These are phyloP conservation scores for Peromyscus attwateri DNA, from an alignment of 2,797 vertebrate genomes.

Conservation along the genomic window DNA sequence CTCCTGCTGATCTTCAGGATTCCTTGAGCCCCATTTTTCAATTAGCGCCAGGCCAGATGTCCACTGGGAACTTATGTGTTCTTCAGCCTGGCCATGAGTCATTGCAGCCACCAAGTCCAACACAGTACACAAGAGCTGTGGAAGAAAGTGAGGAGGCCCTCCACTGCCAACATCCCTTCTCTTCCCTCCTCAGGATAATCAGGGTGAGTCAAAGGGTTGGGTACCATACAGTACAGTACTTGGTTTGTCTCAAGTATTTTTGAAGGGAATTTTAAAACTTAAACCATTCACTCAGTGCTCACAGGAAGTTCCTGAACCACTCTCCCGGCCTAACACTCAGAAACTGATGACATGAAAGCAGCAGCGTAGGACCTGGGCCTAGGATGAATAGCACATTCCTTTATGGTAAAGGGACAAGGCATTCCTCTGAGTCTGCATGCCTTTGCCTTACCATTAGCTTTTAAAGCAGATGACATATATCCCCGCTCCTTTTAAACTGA, in stretches of 20 bases:
- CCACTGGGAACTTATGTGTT: slow-evolving; percentile 91
- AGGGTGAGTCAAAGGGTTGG: slow-evolving; percentile 80
- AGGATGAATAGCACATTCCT: background rate
- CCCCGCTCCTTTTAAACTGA: background rate
- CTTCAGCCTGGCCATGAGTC: slow-evolving; percentile 80
- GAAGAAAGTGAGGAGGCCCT: slow-evolving; percentile 95
- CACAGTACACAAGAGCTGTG: slow-evolving; percentile 81
- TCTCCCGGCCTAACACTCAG: slow-evolving; percentile 47
- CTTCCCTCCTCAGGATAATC: slow-evolving; percentile 67
- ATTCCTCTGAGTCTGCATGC: slow-evolving; percentile 50
- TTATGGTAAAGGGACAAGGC: slow-evolving; percentile 32
- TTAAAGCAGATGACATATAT: background rate
- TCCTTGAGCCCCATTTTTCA: slow-evolving; percentile 94
- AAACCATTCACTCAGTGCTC: slow-evolving; percentile 68
- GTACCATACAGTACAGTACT: slow-evolving; percentile 77
- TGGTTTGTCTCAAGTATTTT: slow-evolving; percentile 73
- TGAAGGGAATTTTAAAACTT: slow-evolving; percentile 70
- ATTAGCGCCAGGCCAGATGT: slow-evolving; percentile 89
- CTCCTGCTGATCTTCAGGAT: slow-evolving; percentile 92
- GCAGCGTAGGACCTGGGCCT: slow-evolving; percentile 55
- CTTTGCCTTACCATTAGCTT: background rate
- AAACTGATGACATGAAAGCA: slow-evolving; percentile 84
- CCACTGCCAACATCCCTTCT: slow-evolving; percentile 89
- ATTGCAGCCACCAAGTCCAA: slow-evolving; percentile 87
- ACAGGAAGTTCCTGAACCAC: slow-evolving; percentile 62